Evolutionary conservation across 2,797 vertebrate genomes (phyloP), one percentile per base, ranked within the genome.

Genomic region (Psittacula echo): DNA sequence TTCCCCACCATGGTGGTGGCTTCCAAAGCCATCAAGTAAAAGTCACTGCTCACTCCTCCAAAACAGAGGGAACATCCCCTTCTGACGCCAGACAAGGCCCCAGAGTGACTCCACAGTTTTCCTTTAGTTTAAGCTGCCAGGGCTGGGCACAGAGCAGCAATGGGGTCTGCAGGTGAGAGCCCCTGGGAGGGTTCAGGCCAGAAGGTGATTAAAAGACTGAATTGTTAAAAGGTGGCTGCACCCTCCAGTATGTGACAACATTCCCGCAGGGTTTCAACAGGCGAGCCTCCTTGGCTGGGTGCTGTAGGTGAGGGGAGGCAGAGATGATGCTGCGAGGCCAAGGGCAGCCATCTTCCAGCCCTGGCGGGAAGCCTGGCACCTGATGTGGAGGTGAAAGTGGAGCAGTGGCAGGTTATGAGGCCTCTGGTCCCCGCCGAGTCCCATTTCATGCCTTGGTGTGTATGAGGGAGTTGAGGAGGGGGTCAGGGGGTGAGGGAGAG

Each of bases 401-500:
- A 34, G 83, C 20, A 0, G 42, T 45, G 76, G 50, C 5, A 58
- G 66, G 79, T n/a, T 34, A 39, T 5, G 54, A 94, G 94, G 95
- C 73, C 85, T 78, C 88, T 32, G 72, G 54, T 86, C 84, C 94
- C 93, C 45, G 17, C 5, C 0, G 87, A 95, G 95, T 82, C 92
- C 94, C 32, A 0, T 83, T 85, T 96, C 96, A 50, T 27, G 68
- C 95, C 85, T 87, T 58, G 85, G 45, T 47, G 78, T 41, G 7
- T 23, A 70, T 73, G 94, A 54, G 96, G 96, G 97, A 98, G 98
- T 97, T 97, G 97, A 97, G 95, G 37, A 88, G 32, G 70, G 94
- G 98, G 98, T 98, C 98, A 97, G 87, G 94, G 97, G 98, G 98
- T 98, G 98, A 99, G 89, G 68, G 78, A 85, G 97, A 98, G 98